Base-by-base conservation (phyloP, 2,888 invertebrate species). In the Drosophila setosimentum region DNA sequence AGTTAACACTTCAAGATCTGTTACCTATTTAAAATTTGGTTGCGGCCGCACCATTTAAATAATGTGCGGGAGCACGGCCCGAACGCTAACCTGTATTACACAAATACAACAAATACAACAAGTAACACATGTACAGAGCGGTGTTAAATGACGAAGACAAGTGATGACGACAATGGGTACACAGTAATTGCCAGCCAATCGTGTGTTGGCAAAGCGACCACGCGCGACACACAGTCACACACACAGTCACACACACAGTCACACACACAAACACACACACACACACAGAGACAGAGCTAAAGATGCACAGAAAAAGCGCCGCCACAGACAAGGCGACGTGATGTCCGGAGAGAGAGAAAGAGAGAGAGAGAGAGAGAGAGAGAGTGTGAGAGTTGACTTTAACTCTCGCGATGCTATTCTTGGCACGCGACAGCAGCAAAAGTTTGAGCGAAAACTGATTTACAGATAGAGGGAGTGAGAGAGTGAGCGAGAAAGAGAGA, bases 1-100 rank as follows among this genome's bases (percentile, higher is more conserved):
- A 78, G 78, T 81, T 63, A 69, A 81, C 80, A 63, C 73, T 72
- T 76, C 82, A 58, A 81, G 78, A 81, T 81, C 81, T 80, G 65
- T 78, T 62, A 65, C 69, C 61, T 67, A 55, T 80, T 76, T 80
- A 70, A 80, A 35, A 58, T 71, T 72, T 57, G 49, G 30, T 65
- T 40, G 40, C 40, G 53, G 68, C 66, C 30, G 49, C 75, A 59
- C 54, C 64, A 68, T 75, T 67, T 75, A 75, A 72, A 80, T 73
- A 69, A 68, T 63, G 64, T 48, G 32, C 37, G 51, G 35, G 24
- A 40, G 27, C 58, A 16, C 45, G 45, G 40, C 30, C 48, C 75
- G 68, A 67, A 49, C 66, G 55, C 71, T 45, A 21, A 75, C 66
- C 78, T 65, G 29, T 11, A 63, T 68, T 55, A 58, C 32, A 57